Evolutionary conservation across 1,140 invertebrate species (phyloP).

Genomic region (Danaus plexippus): DNA sequence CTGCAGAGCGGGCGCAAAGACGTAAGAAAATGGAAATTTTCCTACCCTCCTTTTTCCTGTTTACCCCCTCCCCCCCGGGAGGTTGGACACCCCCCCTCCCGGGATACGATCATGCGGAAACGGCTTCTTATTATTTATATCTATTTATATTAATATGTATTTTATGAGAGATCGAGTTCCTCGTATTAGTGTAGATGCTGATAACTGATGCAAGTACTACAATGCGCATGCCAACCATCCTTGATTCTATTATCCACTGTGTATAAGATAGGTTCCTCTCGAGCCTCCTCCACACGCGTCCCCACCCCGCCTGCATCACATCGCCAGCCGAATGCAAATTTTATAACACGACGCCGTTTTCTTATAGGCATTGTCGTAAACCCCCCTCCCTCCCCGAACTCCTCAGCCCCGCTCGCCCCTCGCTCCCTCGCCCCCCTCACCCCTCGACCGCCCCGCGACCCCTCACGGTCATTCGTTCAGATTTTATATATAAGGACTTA

Average conservation of each 20-base stretch:
- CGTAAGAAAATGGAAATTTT: constrained; percentile 72
- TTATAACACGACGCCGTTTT: constrained; percentile 65
- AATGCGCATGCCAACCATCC: no score
- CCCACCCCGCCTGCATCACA: constrained; percentile 46
- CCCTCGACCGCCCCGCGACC: constrained; percentile 25
- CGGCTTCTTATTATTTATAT: constrained; percentile 16
- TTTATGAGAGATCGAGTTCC: neutral
- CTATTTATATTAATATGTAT: neutral
- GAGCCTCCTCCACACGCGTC: constrained; percentile 31
- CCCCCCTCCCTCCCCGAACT: constrained; percentile 54
- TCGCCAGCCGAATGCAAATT: constrained; percentile 67
- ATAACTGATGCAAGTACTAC: no score
- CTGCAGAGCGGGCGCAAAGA: constrained; percentile 60
- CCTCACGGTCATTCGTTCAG: constrained; percentile 63
- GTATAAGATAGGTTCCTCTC: neutral
- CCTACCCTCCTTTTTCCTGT: constrained; percentile 70
- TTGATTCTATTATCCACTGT: no score
- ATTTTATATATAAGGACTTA: constrained; percentile 23
- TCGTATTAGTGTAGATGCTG: no score
- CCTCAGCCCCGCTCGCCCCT: constrained; percentile 39
- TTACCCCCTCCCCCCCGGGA: constrained; percentile 44
- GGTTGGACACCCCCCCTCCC: constrained; percentile 56
- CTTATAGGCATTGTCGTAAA: constrained; percentile 71
- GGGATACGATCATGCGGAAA: constrained; percentile 22
- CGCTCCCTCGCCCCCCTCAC: constrained; percentile 39